These are phyloP conservation scores for Acyrthosiphon pisum DNA, from an alignment of 1,140 invertebrate genomes.

Conservation along the genomic window DNA sequence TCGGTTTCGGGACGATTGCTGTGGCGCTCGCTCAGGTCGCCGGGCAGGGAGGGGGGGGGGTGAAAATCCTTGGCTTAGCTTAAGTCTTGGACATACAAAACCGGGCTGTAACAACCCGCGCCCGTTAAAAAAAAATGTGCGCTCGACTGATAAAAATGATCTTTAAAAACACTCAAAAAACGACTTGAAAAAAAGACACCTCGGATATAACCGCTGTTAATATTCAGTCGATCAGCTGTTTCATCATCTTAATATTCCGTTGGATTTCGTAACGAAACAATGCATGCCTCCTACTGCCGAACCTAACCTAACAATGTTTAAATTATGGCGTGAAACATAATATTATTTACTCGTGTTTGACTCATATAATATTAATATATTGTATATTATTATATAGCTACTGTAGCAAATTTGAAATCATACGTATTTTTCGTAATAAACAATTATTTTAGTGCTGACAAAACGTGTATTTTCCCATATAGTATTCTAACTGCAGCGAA, in stretches of 20 bases:
- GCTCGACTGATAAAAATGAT: background rate
- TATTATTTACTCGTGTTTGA: no score
- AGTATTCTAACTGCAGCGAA: no score
- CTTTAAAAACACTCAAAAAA: background rate
- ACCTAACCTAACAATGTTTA: no score
- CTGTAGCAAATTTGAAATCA: no score
- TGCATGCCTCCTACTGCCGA: background rate
- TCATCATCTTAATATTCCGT: background rate
- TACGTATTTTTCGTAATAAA: no score
- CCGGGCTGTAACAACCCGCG: background rate
- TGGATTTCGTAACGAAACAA: background rate
- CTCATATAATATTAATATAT: no score
- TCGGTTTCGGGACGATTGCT: background rate
- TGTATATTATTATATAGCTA: no score
- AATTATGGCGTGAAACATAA: no score
- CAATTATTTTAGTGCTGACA: background rate
- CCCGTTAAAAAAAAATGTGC: no score
- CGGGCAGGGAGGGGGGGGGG: rapidly evolving
- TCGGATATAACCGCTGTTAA: background rate
- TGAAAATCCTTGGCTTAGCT: background rate
- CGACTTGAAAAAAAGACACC: background rate
- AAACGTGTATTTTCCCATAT: no score
- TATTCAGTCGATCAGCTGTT: background rate
- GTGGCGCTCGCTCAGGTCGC: background rate
- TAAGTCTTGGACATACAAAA: background rate